Evolutionary conservation across 2,797 vertebrate genomes (phyloP).

Genomic region (Enteromius treurensis): DNA sequence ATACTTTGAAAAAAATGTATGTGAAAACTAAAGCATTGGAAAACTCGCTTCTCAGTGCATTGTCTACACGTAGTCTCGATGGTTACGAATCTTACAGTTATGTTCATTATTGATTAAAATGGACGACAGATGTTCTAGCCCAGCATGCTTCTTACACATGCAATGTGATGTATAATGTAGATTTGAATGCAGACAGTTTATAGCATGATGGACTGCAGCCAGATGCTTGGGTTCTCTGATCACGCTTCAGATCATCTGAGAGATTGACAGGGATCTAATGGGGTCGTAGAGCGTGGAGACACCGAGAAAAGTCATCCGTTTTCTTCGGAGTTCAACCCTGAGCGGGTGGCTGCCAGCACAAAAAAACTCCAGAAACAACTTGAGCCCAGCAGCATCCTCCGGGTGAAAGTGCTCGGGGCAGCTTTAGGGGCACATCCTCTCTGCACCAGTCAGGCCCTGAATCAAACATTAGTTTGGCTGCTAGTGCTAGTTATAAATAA

Average conservation of each 20-base stretch:
- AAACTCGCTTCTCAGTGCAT: not conserved
- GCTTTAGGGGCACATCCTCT: not conserved
- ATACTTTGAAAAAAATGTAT: too few relatives aligned
- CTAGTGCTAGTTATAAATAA: constrained; percentile 19
- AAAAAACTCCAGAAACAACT: not conserved
- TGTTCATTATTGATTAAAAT: not conserved
- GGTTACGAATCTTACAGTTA: not conserved
- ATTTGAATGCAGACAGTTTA: not conserved
- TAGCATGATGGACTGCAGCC: not conserved
- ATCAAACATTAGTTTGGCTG: constrained; percentile 13
- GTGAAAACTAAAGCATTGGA: not conserved
- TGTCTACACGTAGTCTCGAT: not conserved
- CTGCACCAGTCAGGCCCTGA: not conserved
- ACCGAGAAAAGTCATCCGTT: constrained; percentile 65
- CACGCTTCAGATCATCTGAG: constrained; percentile 15
- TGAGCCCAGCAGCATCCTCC: not conserved
- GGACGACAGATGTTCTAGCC: not conserved
- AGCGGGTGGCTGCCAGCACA: constrained; percentile 43
- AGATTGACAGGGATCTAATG: constrained; percentile 44
- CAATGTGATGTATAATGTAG: not conserved
- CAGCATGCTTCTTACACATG: not conserved
- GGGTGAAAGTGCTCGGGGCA: not conserved
- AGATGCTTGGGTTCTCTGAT: constrained; percentile 13
- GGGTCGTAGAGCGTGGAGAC: constrained; percentile 22
- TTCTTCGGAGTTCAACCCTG: constrained; percentile 67